These are phyloP conservation scores for Anarhynchus alexandrinus DNA, from an alignment of 2,113 vertebrate genomes.

Conservation along the genomic window DNA sequence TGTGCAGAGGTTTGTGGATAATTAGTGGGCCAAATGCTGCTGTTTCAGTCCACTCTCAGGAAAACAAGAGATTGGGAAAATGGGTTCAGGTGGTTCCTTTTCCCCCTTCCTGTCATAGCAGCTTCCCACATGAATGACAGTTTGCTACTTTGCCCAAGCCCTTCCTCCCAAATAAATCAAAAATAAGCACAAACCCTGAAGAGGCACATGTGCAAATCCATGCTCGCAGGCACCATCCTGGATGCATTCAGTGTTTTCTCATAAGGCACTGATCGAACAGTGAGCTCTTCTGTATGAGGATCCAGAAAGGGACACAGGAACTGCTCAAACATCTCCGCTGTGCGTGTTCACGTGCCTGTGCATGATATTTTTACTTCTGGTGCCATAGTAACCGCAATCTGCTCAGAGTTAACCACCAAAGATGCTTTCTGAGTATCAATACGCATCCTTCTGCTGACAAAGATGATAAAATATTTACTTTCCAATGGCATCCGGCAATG, in stretches of 20 bases:
- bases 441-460: neutral
- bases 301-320: neutral
- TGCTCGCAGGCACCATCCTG: fast-evolving
- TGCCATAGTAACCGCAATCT: neutral
- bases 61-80: neutral
- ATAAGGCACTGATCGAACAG: neutral
- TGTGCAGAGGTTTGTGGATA: neutral
- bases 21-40: neutral
- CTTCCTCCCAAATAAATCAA: neutral
- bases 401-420: neutral
- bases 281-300: neutral
- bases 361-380: neutral
- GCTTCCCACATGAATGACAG: neutral
- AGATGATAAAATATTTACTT: slow-evolving; percentile 1
- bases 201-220: neutral
- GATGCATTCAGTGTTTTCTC: neutral
- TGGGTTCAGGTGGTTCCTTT: neutral
- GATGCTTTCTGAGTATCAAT: neutral
- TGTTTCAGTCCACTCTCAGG: neutral
- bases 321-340: neutral
- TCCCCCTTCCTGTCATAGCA: neutral
- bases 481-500: neutral
- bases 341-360: fast-evolving
- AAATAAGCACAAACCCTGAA: neutral
- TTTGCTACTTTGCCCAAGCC: neutral